phyloP scores from a whole-genome alignment of 2,888 invertebrate species.

The Drosophila pullipes region DNA sequence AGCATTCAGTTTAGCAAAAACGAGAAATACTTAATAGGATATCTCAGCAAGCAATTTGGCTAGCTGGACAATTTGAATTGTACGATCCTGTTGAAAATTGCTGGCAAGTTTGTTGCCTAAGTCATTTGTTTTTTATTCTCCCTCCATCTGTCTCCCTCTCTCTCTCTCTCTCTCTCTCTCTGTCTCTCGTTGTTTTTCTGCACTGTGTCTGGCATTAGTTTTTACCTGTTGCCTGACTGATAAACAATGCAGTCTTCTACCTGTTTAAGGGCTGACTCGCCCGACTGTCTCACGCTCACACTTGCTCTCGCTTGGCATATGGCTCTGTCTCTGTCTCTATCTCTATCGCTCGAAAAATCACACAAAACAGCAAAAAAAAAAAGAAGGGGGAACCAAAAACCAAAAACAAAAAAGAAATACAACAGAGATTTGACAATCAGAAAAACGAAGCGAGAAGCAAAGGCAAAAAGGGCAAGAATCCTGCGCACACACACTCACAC shows the following conservation, averaged over 20 bases:
- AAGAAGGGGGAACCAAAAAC: constrained; percentile 13
- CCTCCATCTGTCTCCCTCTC: background rate
- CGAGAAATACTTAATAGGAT: constrained; percentile 28
- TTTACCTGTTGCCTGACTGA: constrained; percentile 65
- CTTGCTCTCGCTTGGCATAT: background rate
- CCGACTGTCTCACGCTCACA: constrained; percentile 15
- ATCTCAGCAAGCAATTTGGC: constrained; percentile 21
- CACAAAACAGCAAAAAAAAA: constrained; percentile 43
- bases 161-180: background rate
- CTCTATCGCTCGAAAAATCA: constrained; percentile 25
- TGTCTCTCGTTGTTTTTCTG: constrained; percentile 13
- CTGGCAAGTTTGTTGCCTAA: constrained; percentile 57
- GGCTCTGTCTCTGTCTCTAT: background rate
- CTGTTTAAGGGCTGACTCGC: constrained; percentile 62
- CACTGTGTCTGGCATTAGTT: constrained; percentile 63
- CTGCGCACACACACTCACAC: constrained; percentile 43
- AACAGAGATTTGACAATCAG: constrained; percentile 66
- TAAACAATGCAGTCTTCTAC: constrained; percentile 75
- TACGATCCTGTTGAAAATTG: constrained; percentile 23
- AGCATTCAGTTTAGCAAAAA: background rate
- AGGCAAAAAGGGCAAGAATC: constrained; percentile 68
- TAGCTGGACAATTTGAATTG: constrained; percentile 37
- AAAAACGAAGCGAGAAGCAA: constrained; percentile 47
- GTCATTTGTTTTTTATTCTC: constrained; percentile 40
- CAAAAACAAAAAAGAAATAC: constrained; percentile 8